Evolutionary conservation across 2,888 invertebrate genomes (phyloP), one percentile per base, ranked within the genome.

Genomic region (Tinea semifulvella): DNA sequence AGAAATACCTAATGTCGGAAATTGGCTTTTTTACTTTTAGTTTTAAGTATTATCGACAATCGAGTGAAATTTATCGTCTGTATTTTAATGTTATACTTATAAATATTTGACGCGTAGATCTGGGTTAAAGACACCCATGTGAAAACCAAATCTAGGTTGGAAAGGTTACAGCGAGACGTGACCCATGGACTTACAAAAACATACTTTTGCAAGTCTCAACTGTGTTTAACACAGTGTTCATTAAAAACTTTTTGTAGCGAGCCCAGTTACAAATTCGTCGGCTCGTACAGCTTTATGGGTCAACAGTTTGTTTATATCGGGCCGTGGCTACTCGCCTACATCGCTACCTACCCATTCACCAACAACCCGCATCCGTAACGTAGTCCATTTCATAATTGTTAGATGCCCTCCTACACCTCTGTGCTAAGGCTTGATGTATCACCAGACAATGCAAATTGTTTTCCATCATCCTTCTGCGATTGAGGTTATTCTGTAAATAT

Each of bases 81-180:
- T 75, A 66, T 71, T 71, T 65, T 66, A 68, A 67, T 52, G 58
- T 60, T 54, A 57, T 55, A 60, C 60, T 56, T 62, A n/a, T 13
- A 31, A 7, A 31, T n/a, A 14, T 31, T 27, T 70, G 66, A 68
- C 63, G 63, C 67, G 54, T 59, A 36, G 19, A 55, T 64, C 75
- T 80, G 82, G 83, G 83, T 82, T 69, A 81, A 83, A 75, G 82
- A 83, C 81, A 85, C 85, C 80, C 83, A 67, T 86, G 85, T 89
- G 89, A 88, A 89, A 89, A 89, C 89, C 89, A 89, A 89, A 89
- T 89, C 89, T 88, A 88, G 84, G 85, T 85, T 85, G 85, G 84
- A 73, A 88, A 88, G 85, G 86, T 86, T 87, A 87, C 87, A 77
- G 70, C 79, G 83, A 82, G 85, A 86, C 87, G 87, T 88, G 87